A percentile compares a stretch with the other conserved stretches of the same genome.
phyloP scores from a whole-genome alignment of 2,797 vertebrate genomes.

The Mustela erminea region DNA sequence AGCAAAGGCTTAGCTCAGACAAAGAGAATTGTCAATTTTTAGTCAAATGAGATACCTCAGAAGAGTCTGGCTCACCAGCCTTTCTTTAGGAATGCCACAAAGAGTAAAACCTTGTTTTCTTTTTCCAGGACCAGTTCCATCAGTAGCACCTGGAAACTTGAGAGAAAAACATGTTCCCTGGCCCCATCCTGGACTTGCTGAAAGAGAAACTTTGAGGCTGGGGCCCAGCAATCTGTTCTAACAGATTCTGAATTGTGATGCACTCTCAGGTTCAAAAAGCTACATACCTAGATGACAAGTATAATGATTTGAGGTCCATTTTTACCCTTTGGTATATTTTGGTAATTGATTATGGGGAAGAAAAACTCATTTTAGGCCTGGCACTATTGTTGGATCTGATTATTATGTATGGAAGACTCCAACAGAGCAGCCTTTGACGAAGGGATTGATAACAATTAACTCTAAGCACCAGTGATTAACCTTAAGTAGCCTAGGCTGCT shows the following conservation, averaged over 20 bases:
- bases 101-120: neutral
- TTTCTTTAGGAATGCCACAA: neutral
- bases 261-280: neutral
- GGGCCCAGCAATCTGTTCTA: neutral
- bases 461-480: constrained; percentile 66
- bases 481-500: constrained; percentile 62
- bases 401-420: constrained; percentile 16
- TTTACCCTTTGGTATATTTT: neutral
- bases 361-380: neutral
- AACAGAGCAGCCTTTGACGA: constrained; percentile 41
- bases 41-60: neutral
- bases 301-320: neutral
- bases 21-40: neutral
- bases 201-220: neutral
- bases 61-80: neutral
- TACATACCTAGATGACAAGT: neutral
- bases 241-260: neutral
- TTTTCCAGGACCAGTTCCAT: neutral
- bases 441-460: constrained; percentile 71
- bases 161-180: neutral
- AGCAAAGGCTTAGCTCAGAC: neutral
- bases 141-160: neutral
- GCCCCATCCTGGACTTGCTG: neutral
- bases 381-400: neutral
- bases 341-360: constrained; percentile 18